Evolutionary conservation across 2,113 vertebrate species (phyloP), one percentile per base, ranked within the genome.

Genomic region (Rhabdomys dilectus): DNA sequence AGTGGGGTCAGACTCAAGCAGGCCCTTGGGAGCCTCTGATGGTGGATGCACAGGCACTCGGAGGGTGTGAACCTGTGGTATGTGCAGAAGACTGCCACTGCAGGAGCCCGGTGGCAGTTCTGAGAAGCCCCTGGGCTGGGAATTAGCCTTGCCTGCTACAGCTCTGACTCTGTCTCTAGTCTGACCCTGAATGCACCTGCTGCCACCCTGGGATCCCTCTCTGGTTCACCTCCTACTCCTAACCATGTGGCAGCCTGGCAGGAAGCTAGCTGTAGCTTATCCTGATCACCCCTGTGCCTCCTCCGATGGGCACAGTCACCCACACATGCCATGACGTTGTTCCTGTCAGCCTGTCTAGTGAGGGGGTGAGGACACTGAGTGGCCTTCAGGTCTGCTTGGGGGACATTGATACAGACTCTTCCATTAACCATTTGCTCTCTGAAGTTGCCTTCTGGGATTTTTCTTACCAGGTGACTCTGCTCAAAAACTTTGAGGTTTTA

Each of bases 231-330:
- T 93, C 94, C 93, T 78, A 88, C 96, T 97, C 58, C 75, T 66
- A 93, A 48, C 85, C 75, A 82, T 97, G 92, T 34, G 60, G 91
- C 95, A 95, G 84, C 80, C 94, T 93, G 95, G 95, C 97, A 97
- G 98, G 97, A 98, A 97, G 97, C 96, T 97, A 88, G 92, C 96
- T 92, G 77, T 76, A 94, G 95, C 75, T 93, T 91, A 93, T 95
- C 73, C 91, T 97, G 91, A 96, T 91, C 45, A 42, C 90, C 96
- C 96, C 88, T 53, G 36, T 78, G 80, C 96, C 48, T 93, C 93
- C 93, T 86, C 93, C 4, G 1, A 91, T 93, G 92, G 98, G 97
- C 96, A 97, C 17, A 97, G 88, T 96, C 97, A 96, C 96, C 96
- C 96, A 96, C 97, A 94, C 60, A 95, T 95, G 96, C 96, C 93